Evolutionary conservation across 1,140 invertebrate species (phyloP).

Genomic region (Monochamus saltuarius): DNA sequence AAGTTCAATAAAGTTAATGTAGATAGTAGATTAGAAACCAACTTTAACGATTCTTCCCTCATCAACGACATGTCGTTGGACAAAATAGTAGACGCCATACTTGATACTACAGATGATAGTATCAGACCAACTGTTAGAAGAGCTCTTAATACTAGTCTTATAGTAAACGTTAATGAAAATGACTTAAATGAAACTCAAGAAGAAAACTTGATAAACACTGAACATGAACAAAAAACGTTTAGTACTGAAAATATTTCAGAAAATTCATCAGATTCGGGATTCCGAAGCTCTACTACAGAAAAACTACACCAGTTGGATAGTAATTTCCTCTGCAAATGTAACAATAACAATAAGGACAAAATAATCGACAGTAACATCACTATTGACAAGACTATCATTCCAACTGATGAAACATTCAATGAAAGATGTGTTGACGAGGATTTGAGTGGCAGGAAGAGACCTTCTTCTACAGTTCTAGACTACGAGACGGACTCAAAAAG

Average conservation of each 20-base stretch:
- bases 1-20: slow-evolving; percentile 33
- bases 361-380: slow-evolving; percentile 3
- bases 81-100: slow-evolving; percentile 47
- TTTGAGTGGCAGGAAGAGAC: slow-evolving; percentile 33
- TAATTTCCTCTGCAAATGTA: slow-evolving; percentile 43
- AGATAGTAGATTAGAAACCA: slow-evolving; percentile 18
- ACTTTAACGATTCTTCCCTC: slow-evolving; percentile 39
- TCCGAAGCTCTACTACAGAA: slow-evolving; percentile 40
- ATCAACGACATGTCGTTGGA: slow-evolving; percentile 50
- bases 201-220: no score
- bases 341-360: slow-evolving; percentile 23
- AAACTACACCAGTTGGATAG: slow-evolving; percentile 37
- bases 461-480: slow-evolving; percentile 17
- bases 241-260: slow-evolving; percentile 20
- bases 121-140: slow-evolving; percentile 10
- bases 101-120: slow-evolving; percentile 38
- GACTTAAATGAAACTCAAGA: slow-evolving; percentile 41
- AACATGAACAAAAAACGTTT: slow-evolving; percentile 25
- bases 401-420: slow-evolving; percentile 46
- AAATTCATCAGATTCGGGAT: slow-evolving; percentile 44
- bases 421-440: slow-evolving; percentile 45
- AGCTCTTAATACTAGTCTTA: slow-evolving; percentile 25
- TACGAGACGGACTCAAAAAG: slow-evolving; percentile 19
- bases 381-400: slow-evolving; percentile 46
- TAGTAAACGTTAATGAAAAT: slow-evolving; percentile 36